Evolutionary conservation across 92 coral and sea anemone species (phyloP).

Genomic region (Plumapathes pennacea): DNA sequence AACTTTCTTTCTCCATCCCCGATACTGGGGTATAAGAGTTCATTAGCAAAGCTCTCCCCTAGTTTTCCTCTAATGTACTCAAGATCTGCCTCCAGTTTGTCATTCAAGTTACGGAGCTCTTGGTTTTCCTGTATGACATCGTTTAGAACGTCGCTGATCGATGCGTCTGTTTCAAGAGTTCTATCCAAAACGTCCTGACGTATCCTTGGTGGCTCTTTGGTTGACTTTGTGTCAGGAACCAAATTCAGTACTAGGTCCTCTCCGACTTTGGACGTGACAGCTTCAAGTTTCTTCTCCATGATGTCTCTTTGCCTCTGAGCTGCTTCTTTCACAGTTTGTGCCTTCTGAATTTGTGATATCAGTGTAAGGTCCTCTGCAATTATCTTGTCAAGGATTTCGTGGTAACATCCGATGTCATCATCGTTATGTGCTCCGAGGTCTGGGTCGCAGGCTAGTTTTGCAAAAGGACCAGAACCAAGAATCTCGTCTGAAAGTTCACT

Average conservation of each 20-base stretch:
- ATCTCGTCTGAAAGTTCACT: slow-evolving; percentile 32
- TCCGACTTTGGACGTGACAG: slow-evolving; percentile 53
- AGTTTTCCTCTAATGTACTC: slow-evolving; percentile 47
- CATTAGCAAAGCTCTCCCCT: slow-evolving; percentile 55
- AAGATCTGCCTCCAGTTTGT: slow-evolving; percentile 36
- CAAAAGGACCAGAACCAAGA: slow-evolving; percentile 21
- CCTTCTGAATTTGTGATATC: slow-evolving; percentile 47
- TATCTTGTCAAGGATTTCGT: slow-evolving; percentile 17
- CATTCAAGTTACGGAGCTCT: slow-evolving; percentile 43
- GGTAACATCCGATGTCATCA: too few species aligned
- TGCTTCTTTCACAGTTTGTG: slow-evolving; percentile 50
- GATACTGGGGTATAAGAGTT: slow-evolving; percentile 3
- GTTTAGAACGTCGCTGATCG: slow-evolving; percentile 42
- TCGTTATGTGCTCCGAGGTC: too few species aligned
- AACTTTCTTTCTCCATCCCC: slow-evolving; percentile 4
- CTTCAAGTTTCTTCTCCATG: slow-evolving; percentile 17
- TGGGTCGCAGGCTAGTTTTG: slow-evolving; percentile 27
- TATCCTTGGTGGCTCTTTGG: neutral
- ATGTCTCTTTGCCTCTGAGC: slow-evolving; percentile 39
- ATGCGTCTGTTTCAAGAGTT: slow-evolving; percentile 19
- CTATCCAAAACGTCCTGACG: slow-evolving; percentile 12
- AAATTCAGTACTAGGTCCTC: slow-evolving; percentile 37
- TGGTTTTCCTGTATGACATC: slow-evolving; percentile 56
- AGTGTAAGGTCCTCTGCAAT: slow-evolving; percentile 23
- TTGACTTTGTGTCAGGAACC: neutral